Evolutionary conservation across 2,113 vertebrate species (phyloP), one percentile per base, ranked within the genome.

Genomic region (Cardinalis cardinalis): DNA sequence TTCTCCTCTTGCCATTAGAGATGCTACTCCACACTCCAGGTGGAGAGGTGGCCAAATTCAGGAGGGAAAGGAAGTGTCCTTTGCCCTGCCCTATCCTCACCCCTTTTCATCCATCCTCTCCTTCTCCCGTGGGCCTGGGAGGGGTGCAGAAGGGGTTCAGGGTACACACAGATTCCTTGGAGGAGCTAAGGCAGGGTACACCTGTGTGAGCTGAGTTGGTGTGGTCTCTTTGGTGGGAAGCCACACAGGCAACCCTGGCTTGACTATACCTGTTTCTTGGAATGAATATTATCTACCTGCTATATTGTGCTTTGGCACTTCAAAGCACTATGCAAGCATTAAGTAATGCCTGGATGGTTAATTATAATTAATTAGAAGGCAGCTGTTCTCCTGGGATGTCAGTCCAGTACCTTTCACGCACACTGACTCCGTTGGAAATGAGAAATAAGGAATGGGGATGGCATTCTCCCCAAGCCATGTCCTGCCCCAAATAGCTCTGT

Each of bases 341-440:
- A 96, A 94, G 66, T 95, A 94, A 97, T 86, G 82, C 74, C 86
- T 91, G 93, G 68, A 66, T 96, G 92, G 91, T 92, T 96, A 96
- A 96, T 96, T 95, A 78, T 89, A 85, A 76, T 89, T 91, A 95
- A 89, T 93, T 95, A 91, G 90, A 88, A 82, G 82, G 83, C 82
- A 91, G 73, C 66, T 83, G 9, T 43, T 95, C 94, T 85, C 82
- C 48, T 38, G 87, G 75, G 94, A 86, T 87, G 78, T 89, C 94
- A 86, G 81, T 77, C 86, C 94, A 84, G 64, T 66, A 48, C 40
- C 48, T 94, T 94, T 84, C 82, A 80, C 2, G 25, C 74, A 49
- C 65, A 11, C 82, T 90, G 84, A 94, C 66, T 70, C 70, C 6
- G 5, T 25, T 84, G 72, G 85, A 88, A 90, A 95, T 78, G 81